Evolutionary conservation across 2,113 vertebrate genomes (phyloP).

Genomic region (Plectropomus leopardus): DNA sequence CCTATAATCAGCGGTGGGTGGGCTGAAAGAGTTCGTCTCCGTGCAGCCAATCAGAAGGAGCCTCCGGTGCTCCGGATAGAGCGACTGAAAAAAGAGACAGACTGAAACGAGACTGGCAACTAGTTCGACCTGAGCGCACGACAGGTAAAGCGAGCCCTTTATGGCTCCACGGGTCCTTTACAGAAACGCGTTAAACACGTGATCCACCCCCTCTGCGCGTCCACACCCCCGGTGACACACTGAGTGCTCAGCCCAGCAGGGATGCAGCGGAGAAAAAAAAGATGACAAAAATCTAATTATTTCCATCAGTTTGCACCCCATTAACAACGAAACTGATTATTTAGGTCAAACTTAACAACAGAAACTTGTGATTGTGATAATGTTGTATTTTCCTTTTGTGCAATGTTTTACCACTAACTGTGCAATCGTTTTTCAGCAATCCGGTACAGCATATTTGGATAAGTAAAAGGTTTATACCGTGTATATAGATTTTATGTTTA

Average conservation of each 20-base stretch:
- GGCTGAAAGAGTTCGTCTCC: slow-evolving; percentile 56
- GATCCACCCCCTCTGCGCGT: slow-evolving; percentile 55
- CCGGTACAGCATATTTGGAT: no score
- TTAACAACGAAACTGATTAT: background rate
- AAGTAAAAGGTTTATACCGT: no score
- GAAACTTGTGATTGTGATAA: no score
- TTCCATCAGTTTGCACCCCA: background rate
- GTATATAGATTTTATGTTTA: no score
- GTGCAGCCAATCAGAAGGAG: slow-evolving; percentile 80
- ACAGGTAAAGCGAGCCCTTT: slow-evolving; percentile 63
- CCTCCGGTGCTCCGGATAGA: background rate
- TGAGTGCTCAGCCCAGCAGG: no score
- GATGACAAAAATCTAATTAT: background rate
- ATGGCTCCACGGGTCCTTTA: slow-evolving; percentile 15
- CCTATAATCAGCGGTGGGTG: slow-evolving; percentile 81
- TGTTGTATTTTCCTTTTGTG: no score
- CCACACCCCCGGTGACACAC: slow-evolving; percentile 49
- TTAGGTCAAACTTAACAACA: no score
- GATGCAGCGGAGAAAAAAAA: background rate
- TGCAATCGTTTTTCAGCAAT: no score
- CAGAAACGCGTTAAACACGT: slow-evolving; percentile 1
- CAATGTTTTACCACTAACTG: no score
- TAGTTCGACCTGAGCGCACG: slow-evolving; percentile 24
- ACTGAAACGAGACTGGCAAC: background rate
- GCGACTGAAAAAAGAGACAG: background rate